phyloP scores from a whole-genome alignment of 1,140 invertebrate species.

The Meloidogyne chitwoodi region DNA sequence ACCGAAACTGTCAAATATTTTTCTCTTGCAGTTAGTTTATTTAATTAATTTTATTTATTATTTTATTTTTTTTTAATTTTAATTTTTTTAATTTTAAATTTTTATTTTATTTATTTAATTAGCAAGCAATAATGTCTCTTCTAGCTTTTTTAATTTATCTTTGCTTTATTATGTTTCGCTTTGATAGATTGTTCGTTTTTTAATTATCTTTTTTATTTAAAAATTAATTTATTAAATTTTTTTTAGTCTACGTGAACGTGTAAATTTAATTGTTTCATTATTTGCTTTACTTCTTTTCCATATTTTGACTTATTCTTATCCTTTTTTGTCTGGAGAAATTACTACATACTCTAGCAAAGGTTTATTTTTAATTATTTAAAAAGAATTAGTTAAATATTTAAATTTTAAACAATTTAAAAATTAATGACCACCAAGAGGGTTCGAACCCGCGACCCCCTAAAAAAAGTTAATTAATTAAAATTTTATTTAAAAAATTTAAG shows the following conservation, averaged over 20 bases:
- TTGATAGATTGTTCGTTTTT: slow-evolving; percentile 32
- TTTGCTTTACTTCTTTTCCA: slow-evolving; percentile 25
- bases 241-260: slow-evolving; percentile 21
- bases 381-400: background rate
- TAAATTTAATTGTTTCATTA: slow-evolving; percentile 24
- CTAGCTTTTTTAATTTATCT: slow-evolving; percentile 33
- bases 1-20: slow-evolving; percentile 27
- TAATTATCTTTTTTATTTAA: background rate
- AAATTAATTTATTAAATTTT: background rate
- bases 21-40: slow-evolving; percentile 17
- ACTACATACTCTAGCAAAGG: slow-evolving; percentile 20
- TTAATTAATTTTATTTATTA: no score
- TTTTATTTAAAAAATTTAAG: background rate
- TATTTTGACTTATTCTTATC: slow-evolving; percentile 32
- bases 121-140: slow-evolving; percentile 31
- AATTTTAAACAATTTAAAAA: background rate
- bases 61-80: background rate
- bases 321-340: slow-evolving; percentile 27
- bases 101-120: background rate
- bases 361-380: background rate
- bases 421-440: background rate
- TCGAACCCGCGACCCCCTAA: background rate
- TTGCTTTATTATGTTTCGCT: slow-evolving; percentile 34
- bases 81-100: background rate
- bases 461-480: no score